Evolutionary conservation across 2,888 invertebrate species (phyloP).

Genomic region (Pardosa pseudoannulata): DNA sequence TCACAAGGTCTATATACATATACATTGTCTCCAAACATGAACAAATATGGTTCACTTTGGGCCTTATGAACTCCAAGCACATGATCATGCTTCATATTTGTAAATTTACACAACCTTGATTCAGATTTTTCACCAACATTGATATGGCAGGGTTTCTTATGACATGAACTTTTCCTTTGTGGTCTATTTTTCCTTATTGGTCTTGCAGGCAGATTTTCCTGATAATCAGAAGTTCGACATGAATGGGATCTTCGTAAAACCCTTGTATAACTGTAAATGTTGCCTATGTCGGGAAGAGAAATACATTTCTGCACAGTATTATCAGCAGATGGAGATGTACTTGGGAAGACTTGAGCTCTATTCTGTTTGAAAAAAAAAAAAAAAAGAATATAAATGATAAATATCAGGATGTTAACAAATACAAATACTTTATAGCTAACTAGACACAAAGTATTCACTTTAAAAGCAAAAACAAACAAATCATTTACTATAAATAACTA

Average conservation of each 20-base stretch:
- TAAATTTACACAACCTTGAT: conserved; percentile 8
- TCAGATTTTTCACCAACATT: conserved; percentile 13
- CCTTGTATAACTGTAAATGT: conserved; percentile 38
- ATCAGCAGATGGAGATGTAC: conserved; percentile 18
- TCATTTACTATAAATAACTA: too few relatives aligned
- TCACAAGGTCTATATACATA: conserved; percentile 69
- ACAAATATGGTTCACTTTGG: conserved; percentile 66
- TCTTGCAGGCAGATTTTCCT: not conserved
- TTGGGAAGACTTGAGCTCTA: conserved; percentile 21
- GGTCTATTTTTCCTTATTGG: not conserved
- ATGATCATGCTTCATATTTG: conserved; percentile 23
- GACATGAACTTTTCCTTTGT: not conserved
- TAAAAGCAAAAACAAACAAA: too few relatives aligned
- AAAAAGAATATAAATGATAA: too few relatives aligned
- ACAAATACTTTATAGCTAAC: too few relatives aligned
- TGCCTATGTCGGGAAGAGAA: conserved; percentile 61
- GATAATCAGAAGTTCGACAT: conserved; percentile 11
- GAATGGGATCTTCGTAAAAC: conserved; percentile 38
- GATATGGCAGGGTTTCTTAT: not conserved
- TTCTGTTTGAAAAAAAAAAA: conserved; percentile 32
- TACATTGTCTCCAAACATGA: conserved; percentile 59
- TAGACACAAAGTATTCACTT: too few relatives aligned
- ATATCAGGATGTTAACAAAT: too few relatives aligned
- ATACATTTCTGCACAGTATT: conserved; percentile 47
- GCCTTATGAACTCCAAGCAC: conserved; percentile 20